Conservation (phyloP, 2,888 invertebrate genomes). For the Diaprepes abbreviatus region DNA sequence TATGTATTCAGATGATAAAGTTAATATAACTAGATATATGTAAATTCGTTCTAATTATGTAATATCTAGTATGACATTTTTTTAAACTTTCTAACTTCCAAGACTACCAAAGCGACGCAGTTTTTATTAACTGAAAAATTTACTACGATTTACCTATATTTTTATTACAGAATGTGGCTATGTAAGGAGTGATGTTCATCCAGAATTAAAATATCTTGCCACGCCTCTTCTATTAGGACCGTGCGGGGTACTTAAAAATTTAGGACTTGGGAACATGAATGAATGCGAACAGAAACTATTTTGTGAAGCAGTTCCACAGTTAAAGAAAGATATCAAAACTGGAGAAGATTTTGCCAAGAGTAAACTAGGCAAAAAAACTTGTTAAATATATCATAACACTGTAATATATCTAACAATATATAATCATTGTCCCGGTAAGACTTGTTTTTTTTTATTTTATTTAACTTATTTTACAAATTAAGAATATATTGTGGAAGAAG, state of each 20-base stretch:
- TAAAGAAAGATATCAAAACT: constrained; percentile 91
- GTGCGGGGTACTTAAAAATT: constrained; percentile 89
- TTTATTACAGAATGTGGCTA: constrained; percentile 85
- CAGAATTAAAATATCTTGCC: constrained; percentile 91
- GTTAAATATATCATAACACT: background rate
- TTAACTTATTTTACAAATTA: too few species aligned
- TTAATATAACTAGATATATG: too few species aligned
- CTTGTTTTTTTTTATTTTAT: too few species aligned
- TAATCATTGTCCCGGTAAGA: too few species aligned
- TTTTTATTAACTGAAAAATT: too few species aligned
- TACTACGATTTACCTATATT: background rate
- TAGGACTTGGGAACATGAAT: constrained; percentile 87
- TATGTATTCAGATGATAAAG: too few species aligned
- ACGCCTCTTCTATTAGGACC: constrained; percentile 89
- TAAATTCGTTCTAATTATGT: too few species aligned
- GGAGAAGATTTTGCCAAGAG: constrained; percentile 84
- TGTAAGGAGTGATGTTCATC: constrained; percentile 79
- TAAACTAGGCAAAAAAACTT: background rate
- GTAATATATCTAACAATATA: too few species aligned
- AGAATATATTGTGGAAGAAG: too few species aligned
- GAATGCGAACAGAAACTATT: constrained; percentile 85
- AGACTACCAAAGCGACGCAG: too few species aligned
- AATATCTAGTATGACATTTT: too few species aligned
- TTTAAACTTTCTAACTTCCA: too few species aligned
- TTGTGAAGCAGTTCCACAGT: constrained; percentile 87